A percentile compares a stretch with the other conserved stretches of the same genome.
Evolutionary conservation across 30 jellyfish, hydroid and myxozoan species (phyloP).

Genomic region (Hydractinia echinata): DNA sequence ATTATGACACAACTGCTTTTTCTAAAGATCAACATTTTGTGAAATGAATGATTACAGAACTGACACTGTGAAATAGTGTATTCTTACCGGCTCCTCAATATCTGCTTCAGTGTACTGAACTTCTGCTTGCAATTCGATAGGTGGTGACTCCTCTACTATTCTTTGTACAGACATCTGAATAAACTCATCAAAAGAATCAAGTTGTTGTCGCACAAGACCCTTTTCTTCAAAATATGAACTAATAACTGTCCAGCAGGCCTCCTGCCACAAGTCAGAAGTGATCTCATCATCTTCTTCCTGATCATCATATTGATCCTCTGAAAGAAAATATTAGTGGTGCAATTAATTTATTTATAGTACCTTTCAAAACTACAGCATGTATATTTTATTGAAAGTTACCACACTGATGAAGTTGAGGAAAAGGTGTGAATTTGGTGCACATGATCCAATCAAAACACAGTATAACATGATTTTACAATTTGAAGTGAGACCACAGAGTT

Average conservation of each 20-base stretch:
- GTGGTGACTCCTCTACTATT: slow-evolving; percentile 99
- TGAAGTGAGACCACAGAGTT: too few species aligned
- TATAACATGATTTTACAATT: too few species aligned
- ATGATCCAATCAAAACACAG: too few species aligned
- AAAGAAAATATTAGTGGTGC: not conserved
- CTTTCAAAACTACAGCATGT: too few species aligned
- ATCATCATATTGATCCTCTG: slow-evolving; percentile 34
- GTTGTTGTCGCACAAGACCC: slow-evolving; percentile 99
- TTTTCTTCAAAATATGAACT: slow-evolving; percentile 98
- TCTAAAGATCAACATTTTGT: not conserved
- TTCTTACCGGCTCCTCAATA: slow-evolving; percentile 95
- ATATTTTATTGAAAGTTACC: too few species aligned
- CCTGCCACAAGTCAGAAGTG: slow-evolving; percentile 98
- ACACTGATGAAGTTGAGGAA: too few species aligned
- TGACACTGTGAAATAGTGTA: not conserved
- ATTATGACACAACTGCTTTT: too few species aligned
- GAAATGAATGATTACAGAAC: not conserved
- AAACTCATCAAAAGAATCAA: slow-evolving; percentile 99
- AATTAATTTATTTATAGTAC: not conserved
- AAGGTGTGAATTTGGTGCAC: too few species aligned
- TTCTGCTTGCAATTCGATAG: slow-evolving; percentile 95
- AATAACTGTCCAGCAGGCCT: slow-evolving; percentile 99
- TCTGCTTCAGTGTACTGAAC: slow-evolving; percentile 93
- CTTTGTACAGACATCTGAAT: slow-evolving; percentile 98
- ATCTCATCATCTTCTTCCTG: slow-evolving; percentile 85